Evolutionary conservation across 2,888 invertebrate species (phyloP).

Genomic region (Drosophila conformis): DNA sequence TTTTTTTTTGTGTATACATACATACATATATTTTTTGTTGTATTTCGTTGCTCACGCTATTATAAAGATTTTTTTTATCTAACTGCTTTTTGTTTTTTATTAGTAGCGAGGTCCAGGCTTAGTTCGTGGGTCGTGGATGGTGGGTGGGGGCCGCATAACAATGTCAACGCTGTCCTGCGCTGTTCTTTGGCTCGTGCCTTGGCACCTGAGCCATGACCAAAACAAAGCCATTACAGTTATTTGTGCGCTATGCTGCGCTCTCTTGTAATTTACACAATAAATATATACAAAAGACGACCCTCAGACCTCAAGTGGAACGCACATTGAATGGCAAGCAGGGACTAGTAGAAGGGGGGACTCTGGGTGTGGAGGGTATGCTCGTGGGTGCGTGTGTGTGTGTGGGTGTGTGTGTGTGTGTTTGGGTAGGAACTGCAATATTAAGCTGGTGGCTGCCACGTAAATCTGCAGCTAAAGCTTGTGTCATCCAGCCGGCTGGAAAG

Average conservation of each 20-base stretch:
- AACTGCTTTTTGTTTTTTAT: constrained; percentile 75
- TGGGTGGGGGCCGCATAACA: constrained; percentile 44
- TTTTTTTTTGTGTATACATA: constrained; percentile 6
- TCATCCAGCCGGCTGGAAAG: constrained; percentile 47
- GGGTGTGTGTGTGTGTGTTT: not conserved
- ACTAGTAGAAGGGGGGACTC: not conserved
- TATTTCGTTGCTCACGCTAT: constrained; percentile 54
- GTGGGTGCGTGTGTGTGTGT: not conserved
- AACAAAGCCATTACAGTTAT: constrained; percentile 80
- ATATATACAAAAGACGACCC: constrained; percentile 73
- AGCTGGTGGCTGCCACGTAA: constrained; percentile 42
- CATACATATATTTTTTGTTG: constrained; percentile 7
- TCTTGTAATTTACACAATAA: constrained; percentile 78
- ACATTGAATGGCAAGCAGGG: constrained; percentile 32
- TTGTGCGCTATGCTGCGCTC: constrained; percentile 75
- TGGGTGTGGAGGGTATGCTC: not conserved
- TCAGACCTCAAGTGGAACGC: constrained; percentile 41
- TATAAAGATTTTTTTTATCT: constrained; percentile 76
- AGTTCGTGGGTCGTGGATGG: not conserved
- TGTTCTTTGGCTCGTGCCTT: constrained; percentile 69
- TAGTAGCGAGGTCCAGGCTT: constrained; percentile 27
- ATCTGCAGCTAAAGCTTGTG: constrained; percentile 51
- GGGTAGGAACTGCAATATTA: constrained; percentile 27
- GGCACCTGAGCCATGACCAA: constrained; percentile 76
- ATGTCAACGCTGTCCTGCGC: constrained; percentile 52